These are phyloP conservation scores for Nephrotoma guestfalica DNA, from an alignment of 2,888 invertebrate genomes.

Conservation along the genomic window DNA sequence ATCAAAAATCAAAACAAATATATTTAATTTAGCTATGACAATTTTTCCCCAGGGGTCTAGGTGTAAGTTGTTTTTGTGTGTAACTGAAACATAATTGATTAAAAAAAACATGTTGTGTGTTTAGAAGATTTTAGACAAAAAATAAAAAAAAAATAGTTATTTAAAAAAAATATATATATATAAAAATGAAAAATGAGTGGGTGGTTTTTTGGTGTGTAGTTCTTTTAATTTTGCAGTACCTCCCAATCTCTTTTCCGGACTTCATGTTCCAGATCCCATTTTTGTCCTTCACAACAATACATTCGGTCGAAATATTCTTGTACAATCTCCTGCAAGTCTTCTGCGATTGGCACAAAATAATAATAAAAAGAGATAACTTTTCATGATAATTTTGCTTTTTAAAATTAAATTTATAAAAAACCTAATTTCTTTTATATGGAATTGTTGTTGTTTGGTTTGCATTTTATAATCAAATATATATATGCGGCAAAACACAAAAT, in stretches of 20 bases:
- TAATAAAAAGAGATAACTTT: not conserved
- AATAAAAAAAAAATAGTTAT: not conserved
- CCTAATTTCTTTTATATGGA: not conserved
- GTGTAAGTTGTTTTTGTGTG: not conserved
- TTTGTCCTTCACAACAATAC: conserved; percentile 96
- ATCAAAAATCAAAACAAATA: not conserved
- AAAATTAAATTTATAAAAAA: not conserved
- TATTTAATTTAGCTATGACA: not conserved
- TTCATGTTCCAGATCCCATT: conserved; percentile 99
- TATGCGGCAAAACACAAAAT: not conserved
- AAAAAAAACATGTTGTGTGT: not conserved
- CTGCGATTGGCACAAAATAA: conserved; percentile 18
- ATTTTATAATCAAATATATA: not conserved
- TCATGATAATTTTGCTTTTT: not conserved
- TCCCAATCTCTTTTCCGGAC: conserved; percentile 99
- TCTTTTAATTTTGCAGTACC: conserved; percentile 51
- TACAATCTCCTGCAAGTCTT: conserved; percentile 77
- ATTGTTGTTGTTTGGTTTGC: not conserved
- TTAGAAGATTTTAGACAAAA: not conserved
- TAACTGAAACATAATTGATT: not conserved
- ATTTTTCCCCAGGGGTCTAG: not conserved
- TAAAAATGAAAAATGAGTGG: not conserved
- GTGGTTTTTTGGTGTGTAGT: not conserved
- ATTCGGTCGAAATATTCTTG: conserved; percentile 94
- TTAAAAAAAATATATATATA: not conserved